Conservation (phyloP, 2,888 invertebrate genomes). For the Vannuccia rotundouncinata region DNA sequence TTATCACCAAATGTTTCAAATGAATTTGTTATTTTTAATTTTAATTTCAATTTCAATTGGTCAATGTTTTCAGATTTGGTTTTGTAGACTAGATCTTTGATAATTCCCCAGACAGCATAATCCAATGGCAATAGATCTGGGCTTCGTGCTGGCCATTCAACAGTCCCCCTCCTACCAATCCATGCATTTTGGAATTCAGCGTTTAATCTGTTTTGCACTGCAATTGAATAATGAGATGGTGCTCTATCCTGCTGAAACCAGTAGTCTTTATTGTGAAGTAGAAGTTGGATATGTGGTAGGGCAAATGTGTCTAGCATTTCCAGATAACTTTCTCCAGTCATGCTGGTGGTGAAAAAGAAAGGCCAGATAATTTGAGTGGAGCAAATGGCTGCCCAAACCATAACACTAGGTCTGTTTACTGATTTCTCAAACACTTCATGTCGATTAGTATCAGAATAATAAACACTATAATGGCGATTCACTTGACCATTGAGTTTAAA, state of each 20-base stretch:
- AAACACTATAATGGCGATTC: neutral
- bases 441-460: neutral
- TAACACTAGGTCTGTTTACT: neutral
- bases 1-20: no score
- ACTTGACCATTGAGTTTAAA: neutral
- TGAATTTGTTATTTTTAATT: no score
- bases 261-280: slow-evolving; percentile 20
- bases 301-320: slow-evolving; percentile 14
- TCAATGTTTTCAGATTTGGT: no score
- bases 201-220: slow-evolving; percentile 13
- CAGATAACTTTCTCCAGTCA: slow-evolving; percentile 26
- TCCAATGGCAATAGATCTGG: no score
- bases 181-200: slow-evolving; percentile 8
- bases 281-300: neutral
- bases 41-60: no score
- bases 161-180: slow-evolving; percentile 15
- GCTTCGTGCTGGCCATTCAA: slow-evolving; percentile 2
- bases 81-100: no score
- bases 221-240: slow-evolving; percentile 4
- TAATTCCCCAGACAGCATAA: no score
- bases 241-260: slow-evolving; percentile 21
- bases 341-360: neutral
- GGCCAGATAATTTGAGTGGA: neutral
- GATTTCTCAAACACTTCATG: neutral
- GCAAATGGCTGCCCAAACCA: neutral